These are phyloP conservation scores for Saimiri boliviensis DNA, from an alignment of 2,113 vertebrate genomes.

Conservation along the genomic window DNA sequence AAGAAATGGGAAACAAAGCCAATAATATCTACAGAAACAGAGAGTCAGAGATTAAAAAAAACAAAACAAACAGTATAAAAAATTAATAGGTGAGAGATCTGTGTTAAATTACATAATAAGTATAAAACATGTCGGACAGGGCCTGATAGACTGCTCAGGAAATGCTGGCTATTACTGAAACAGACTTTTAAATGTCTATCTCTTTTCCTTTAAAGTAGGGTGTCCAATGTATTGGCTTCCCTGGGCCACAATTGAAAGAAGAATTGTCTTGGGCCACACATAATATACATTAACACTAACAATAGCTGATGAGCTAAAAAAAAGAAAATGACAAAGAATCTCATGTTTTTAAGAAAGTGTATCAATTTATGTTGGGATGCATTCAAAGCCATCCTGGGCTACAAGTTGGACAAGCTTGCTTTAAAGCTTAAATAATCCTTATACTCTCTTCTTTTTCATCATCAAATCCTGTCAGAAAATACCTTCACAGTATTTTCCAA, in stretches of 20 bases:
- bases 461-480: neutral
- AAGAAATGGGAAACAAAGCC: neutral
- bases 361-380: too few species aligned
- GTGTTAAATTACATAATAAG: neutral
- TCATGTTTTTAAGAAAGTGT: too few species aligned
- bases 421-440: neutral
- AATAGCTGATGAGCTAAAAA: too few species aligned
- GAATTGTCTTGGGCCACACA: too few species aligned
- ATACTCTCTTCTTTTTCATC: neutral
- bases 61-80: neutral
- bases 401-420: neutral
- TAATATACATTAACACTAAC: too few species aligned
- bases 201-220: neutral
- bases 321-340: too few species aligned
- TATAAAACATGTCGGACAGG: neutral
- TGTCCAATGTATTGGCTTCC: too few species aligned
- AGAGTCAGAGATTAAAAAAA: neutral
- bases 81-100: neutral
- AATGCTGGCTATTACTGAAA: neutral
- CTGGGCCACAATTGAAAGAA: too few species aligned
- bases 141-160: neutral
- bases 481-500: neutral
- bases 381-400: too few species aligned
- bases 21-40: neutral
- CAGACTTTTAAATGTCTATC: neutral